Conservation (phyloP, 2,113 vertebrate genomes). For the Setophaga petechia region DNA sequence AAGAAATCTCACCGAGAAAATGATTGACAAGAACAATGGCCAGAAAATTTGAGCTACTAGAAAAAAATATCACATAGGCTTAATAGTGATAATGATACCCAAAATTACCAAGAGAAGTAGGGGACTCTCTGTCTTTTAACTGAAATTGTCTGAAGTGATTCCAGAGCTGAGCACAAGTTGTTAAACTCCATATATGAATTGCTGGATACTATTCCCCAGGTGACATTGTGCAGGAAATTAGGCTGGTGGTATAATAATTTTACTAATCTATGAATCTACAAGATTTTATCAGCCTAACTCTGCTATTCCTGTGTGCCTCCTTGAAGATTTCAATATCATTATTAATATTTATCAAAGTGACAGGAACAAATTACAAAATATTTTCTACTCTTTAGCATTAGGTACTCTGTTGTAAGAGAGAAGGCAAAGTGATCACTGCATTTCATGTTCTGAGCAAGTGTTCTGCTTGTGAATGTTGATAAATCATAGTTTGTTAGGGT, state of each 20-base stretch:
- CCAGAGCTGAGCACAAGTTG: background rate
- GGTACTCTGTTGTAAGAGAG: background rate
- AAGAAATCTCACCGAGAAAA: background rate
- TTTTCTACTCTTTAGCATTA: background rate
- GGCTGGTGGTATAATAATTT: background rate
- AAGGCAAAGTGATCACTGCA: background rate
- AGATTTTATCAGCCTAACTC: background rate
- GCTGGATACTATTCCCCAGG: background rate
- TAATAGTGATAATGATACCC: background rate
- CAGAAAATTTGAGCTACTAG: background rate
- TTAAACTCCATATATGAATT: background rate
- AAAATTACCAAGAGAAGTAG: background rate
- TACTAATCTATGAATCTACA: background rate
- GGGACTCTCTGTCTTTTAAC: background rate
- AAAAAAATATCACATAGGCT: background rate
- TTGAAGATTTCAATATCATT: background rate
- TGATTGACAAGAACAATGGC: background rate
- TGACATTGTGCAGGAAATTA: background rate
- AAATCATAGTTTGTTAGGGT: constrained; percentile 4
- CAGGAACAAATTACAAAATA: background rate
- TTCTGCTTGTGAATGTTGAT: background rate
- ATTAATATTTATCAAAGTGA: background rate
- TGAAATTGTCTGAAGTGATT: background rate
- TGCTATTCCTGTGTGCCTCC: background rate
- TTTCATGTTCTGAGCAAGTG: constrained; percentile 41